Conservation (phyloP, 1,140 invertebrate genomes). For the Geopemphigus sp. region DNA sequence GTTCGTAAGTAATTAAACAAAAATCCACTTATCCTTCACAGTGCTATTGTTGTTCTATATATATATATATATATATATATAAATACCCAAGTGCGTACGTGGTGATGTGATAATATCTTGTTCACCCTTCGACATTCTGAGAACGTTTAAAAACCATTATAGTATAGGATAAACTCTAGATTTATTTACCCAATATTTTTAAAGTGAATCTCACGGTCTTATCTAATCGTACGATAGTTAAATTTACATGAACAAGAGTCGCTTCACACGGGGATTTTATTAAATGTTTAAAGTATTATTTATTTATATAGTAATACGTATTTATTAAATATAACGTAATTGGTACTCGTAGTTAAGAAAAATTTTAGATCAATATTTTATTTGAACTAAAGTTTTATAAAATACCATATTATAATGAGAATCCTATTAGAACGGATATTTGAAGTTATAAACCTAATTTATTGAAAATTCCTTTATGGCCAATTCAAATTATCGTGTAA, state of each 20-base stretch:
- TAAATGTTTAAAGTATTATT: background rate
- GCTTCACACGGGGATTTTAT: background rate
- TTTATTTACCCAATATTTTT: slow-evolving; percentile 21
- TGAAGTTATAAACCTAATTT: too few species aligned
- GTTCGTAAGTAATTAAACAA: slow-evolving; percentile 22
- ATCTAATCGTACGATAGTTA: slow-evolving; percentile 1
- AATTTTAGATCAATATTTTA: too few species aligned
- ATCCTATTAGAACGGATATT: too few species aligned
- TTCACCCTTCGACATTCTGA: slow-evolving; percentile 9
- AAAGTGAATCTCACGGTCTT: background rate
- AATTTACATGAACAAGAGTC: background rate
- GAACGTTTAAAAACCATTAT: slow-evolving; percentile 24
- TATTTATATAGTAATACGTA: too few species aligned
- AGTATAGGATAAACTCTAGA: background rate
- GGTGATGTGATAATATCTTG: background rate
- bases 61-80: background rate
- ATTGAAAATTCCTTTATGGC: too few species aligned
- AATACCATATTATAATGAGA: too few species aligned
- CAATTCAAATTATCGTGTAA: too few species aligned
- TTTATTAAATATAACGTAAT: too few species aligned
- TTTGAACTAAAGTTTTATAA: too few species aligned
- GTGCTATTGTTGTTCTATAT: slow-evolving; percentile 21
- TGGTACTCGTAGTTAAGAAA: too few species aligned
- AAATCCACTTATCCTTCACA: slow-evolving; percentile 23
- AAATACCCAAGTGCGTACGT: background rate